Evolutionary conservation across 2,888 invertebrate species (phyloP), one percentile per base, ranked within the genome.

Genomic region (Pocota personata): DNA sequence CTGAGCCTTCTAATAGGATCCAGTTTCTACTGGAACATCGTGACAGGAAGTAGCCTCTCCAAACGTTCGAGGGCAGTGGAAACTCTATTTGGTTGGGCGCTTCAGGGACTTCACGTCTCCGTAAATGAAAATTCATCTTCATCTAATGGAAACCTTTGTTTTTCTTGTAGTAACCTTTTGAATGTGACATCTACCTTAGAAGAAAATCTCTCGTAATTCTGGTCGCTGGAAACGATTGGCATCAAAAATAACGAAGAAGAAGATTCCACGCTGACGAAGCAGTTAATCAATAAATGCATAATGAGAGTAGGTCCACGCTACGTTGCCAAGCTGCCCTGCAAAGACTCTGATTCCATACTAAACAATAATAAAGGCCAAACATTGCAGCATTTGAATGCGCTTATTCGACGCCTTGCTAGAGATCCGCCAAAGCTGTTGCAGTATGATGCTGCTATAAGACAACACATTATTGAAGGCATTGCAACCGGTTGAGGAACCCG

Each of bases 391-490:
- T 19, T 67, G 24, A 2, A 16, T 12, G 16, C 14, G 4, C 71
- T 55, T 21, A 3, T 7, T 10, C 35, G 35, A 19, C 67, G 52
- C 14, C 35, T 67, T 21, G 50, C 67, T 7, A 30, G 67, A 40
- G 5, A 69, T 10, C 69, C 55, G 10, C 10, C 10, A 1, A 40
- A 69, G 8, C 7, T 55, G 12, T 37, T 55, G 43, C 21, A 57
- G n/a, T 71, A 57, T 14, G 50, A 67, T n/a, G 52, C n/a, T 37
- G 50, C 50, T 37, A 37, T 67, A 66, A 19, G n/a, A 4, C 4
- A 52, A 16, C 5, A 52, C 10, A 3, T 37, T 0, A 24, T 57
- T 5, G 69, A 57, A 4, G 4, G 24, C 4, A 24, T 24, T 24
- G 24, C 24, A 24, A n/a, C n/a, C n/a, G n/a, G n/a, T n/a, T n/a